phyloP scores from a whole-genome alignment of 2,113 vertebrate species.

The Theristicus caerulescens region DNA sequence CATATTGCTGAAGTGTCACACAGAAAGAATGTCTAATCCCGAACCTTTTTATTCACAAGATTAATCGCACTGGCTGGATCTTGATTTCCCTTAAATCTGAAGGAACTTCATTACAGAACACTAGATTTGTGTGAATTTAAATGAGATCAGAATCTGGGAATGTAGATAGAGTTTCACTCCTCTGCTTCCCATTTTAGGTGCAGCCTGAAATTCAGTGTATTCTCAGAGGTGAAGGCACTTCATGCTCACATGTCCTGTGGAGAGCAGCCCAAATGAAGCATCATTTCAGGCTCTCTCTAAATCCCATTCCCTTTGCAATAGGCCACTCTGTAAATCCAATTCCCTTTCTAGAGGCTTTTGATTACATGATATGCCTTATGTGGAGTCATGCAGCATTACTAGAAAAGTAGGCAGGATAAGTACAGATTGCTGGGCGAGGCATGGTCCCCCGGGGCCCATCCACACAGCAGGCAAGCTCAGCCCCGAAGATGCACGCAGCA shows the following conservation, averaged over 20 bases:
- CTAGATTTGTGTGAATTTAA: conserved; percentile 5
- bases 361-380: rapidly evolving
- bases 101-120: conserved; percentile 7
- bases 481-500: background rate
- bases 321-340: background rate
- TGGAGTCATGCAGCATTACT: background rate
- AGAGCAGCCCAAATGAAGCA: background rate
- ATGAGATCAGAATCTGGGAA: conserved; percentile 3
- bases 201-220: background rate
- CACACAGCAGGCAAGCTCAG: background rate
- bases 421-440: background rate
- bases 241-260: background rate
- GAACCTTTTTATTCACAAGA: conserved; percentile 27
- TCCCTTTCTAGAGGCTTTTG: background rate
- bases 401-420: background rate
- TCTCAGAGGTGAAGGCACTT: background rate
- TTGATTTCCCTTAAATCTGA: conserved; percentile 31
- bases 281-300: background rate
- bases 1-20: conserved; percentile 30
- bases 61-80: conserved; percentile 42
- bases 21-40: conserved; percentile 43
- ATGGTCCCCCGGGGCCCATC: background rate
- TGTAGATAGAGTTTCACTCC: background rate
- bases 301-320: background rate
- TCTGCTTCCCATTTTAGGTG: background rate